Base-by-base conservation (phyloP, 2,113 vertebrate genomes). In the Herpailurus yagouaroundi region DNA sequence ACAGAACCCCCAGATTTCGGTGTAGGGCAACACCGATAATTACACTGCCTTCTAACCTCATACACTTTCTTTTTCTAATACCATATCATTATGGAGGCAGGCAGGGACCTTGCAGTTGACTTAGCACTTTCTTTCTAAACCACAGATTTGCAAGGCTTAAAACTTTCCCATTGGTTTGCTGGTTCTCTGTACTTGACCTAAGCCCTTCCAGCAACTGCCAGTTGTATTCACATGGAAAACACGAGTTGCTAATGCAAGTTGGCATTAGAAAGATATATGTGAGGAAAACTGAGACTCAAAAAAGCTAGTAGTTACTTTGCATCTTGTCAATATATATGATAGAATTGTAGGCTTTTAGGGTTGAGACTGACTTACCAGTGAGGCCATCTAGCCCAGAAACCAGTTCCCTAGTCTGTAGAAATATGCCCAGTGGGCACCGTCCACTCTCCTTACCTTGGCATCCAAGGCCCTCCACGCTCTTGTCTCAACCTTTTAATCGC, bases 91-190 rank as follows among this genome's bases (percentile, higher is more conserved):
- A 96, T 66, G 55, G 4, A 68, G 68, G 57, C 41, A 83, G 80
- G 84, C 29, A 8, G 73, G 38, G 69, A 8, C 27, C 66, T 84
- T 91, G 87, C 52, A 63, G 71, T 79, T 92, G 86, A 88, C 73
- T 94, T 71, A 41, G 63, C 36, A 64, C 60, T 97, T 92, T 91
- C 38, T 76, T 83, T 91, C 77, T 69, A 92, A 96, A 63, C 84
- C 74, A 95, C 73, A 52, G 60, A 16, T 93, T 97, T 93, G 50
- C 33, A 36, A 52, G 87, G 81, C 52, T 96, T 84, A 82, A 68
- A 63, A 82, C n/a, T 93, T 96, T 71, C 82, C 33, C 33, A 19
- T 31, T 15, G 50, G 45, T 45, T 81, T 93, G n/a, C 71, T 81
- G 64, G 23, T 95, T 94, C 90, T 73, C 33, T 1, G 0, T 55